These are phyloP conservation scores for Rhinoderma darwinii DNA, from an alignment of 2,113 vertebrate species.

Conservation along the genomic window DNA sequence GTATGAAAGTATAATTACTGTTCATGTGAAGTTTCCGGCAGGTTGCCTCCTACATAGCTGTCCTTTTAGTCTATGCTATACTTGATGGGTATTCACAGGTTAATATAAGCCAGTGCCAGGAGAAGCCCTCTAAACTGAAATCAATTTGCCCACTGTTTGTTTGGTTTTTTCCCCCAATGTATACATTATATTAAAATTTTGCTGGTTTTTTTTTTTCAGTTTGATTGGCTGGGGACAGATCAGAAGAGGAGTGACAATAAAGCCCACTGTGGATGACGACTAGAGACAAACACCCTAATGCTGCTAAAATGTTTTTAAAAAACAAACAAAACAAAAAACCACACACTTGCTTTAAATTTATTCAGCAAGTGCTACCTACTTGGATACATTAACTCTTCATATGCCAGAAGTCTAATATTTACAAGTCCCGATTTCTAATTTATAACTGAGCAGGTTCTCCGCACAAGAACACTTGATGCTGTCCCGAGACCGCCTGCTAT, in stretches of 20 bases:
- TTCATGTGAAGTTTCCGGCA: not conserved
- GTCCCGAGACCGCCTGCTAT: slow-evolving; percentile 62
- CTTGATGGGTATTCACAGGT: not conserved
- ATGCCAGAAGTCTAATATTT: slow-evolving; percentile 70
- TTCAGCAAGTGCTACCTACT: slow-evolving; percentile 66
- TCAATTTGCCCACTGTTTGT: not conserved
- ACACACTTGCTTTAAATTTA: slow-evolving; percentile 67
- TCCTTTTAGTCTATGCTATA: slow-evolving; percentile 23
- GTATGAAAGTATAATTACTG: too few species aligned
- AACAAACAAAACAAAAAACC: too few species aligned
- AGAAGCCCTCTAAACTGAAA: not conserved
- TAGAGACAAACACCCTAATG: slow-evolving; percentile 74
- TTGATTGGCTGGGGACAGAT: slow-evolving; percentile 99
- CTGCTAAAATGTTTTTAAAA: slow-evolving; percentile 65
- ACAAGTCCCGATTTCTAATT: slow-evolving; percentile 71
- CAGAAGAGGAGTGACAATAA: slow-evolving; percentile 98
- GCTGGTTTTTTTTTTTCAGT: slow-evolving; percentile 72
- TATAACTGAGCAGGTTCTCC: slow-evolving; percentile 64
- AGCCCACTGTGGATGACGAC: slow-evolving; percentile 96
- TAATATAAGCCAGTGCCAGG: not conserved
- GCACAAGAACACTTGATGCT: slow-evolving; percentile 8
- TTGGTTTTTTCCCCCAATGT: not conserved
- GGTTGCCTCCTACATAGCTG: not conserved
- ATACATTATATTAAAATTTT: slow-evolving; percentile 16
- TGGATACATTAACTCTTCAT: slow-evolving; percentile 66